Percentiles rank a stretch among this genome's conserved stretches.
Evolutionary conservation across 2,797 vertebrate species (phyloP).

Genomic region (Dromococcyx pavoninus): DNA sequence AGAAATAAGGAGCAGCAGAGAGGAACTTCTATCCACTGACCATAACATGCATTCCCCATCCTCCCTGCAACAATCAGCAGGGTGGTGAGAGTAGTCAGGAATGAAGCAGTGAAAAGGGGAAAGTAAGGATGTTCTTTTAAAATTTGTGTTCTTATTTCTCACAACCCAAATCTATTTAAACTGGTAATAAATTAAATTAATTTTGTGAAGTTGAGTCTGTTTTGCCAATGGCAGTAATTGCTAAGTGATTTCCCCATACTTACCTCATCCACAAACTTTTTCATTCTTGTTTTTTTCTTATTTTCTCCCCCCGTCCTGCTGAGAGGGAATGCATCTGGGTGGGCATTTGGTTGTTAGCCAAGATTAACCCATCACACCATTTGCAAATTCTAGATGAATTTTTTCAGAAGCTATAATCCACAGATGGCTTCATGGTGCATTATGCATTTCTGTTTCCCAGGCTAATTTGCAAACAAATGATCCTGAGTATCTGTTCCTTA

Average conservation of each 20-base stretch:
- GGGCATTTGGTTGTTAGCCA: neutral
- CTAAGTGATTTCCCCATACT: neutral
- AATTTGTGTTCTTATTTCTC: neutral
- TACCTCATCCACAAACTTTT: neutral
- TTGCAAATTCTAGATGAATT: neutral
- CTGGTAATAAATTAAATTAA: neutral
- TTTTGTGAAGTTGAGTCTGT: neutral
- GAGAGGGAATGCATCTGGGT: neutral
- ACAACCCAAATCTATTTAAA: neutral
- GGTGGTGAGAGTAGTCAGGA: neutral
- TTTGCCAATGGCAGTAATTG: neutral
- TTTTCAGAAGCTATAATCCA: neutral
- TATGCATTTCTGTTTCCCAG: rapidly evolving
- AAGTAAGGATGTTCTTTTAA: neutral
- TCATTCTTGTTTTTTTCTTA: neutral
- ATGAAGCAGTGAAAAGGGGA: neutral
- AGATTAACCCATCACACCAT: neutral
- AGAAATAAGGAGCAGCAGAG: neutral
- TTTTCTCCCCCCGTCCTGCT: neutral
- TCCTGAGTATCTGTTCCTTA: neutral
- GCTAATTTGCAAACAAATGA: neutral
- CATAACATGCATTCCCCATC: neutral
- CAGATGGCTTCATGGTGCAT: neutral
- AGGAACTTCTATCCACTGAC: neutral
- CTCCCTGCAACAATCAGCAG: rapidly evolving